Percentiles rank a stretch among this genome's conserved stretches.
Conservation (phyloP, 2,113 vertebrate species). For the Chascanopsetta lugubris region DNA sequence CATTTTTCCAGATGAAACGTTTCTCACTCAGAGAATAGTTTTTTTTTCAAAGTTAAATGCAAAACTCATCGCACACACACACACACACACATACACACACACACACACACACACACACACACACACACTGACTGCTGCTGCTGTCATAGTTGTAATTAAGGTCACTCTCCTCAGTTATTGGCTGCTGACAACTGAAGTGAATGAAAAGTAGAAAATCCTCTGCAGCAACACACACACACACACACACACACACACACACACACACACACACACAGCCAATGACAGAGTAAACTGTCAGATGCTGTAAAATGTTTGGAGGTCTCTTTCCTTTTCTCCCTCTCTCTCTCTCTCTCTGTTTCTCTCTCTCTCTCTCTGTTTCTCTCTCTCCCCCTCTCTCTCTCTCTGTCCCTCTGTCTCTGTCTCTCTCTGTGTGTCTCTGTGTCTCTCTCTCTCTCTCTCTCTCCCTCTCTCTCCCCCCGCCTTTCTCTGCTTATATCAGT, state of each 20-base stretch:
- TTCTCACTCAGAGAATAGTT: no score
- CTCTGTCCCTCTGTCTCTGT: conserved; percentile 22
- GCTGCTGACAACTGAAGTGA: background rate
- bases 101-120: no score
- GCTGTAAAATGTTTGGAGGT: no score
- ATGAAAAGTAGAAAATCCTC: background rate
- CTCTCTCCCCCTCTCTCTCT: background rate
- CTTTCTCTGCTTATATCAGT: conserved; percentile 10
- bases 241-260: background rate
- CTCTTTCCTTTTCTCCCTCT: background rate
- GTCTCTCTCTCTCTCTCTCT: background rate
- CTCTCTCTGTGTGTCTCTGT: conserved; percentile 3
- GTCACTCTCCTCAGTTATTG: background rate
- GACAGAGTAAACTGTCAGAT: background rate
- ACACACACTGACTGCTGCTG: no score
- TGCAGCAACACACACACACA: background rate
- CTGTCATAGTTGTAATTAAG: background rate
- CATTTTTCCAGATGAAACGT: no score
- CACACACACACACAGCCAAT: conserved; percentile 9
- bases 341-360: background rate
- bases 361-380: background rate
- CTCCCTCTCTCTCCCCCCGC: conserved; percentile 24
- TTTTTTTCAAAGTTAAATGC: no score
- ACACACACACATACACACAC: no score
- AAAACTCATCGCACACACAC: no score